Evolutionary conservation across 2,888 invertebrate species (phyloP).

Genomic region (Limenitis camilla): DNA sequence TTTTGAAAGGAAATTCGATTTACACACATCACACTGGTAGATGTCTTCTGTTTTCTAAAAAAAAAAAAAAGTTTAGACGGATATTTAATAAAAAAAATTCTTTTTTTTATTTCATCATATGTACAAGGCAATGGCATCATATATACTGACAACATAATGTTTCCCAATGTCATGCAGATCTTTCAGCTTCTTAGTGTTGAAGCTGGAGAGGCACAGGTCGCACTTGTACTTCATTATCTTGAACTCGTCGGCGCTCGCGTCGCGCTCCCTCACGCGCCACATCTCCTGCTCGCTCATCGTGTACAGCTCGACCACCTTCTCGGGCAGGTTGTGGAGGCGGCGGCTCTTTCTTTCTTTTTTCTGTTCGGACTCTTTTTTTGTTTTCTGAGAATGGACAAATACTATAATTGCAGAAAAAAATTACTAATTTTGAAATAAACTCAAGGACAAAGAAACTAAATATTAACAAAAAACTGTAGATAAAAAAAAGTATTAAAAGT

Average conservation of each 20-base stretch:
- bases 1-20: slow-evolving; percentile 44
- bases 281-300: slow-evolving; percentile 52
- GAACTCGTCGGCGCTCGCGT: slow-evolving; percentile 42
- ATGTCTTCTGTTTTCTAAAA: slow-evolving; percentile 43
- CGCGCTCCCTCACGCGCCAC: slow-evolving; percentile 41
- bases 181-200: slow-evolving; percentile 47
- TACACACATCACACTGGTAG: slow-evolving; percentile 52
- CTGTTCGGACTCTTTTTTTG: too few species aligned
- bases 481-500: too few species aligned
- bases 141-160: slow-evolving; percentile 42
- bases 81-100: too few species aligned
- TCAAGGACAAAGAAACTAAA: too few species aligned
- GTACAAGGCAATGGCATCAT: background rate
- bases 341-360: slow-evolving; percentile 8
- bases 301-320: slow-evolving; percentile 43
- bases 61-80: background rate
- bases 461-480: too few species aligned
- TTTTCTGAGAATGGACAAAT: too few species aligned
- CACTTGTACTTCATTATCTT: slow-evolving; percentile 42
- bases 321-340: slow-evolving; percentile 46
- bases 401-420: too few species aligned
- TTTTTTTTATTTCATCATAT: too few species aligned
- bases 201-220: slow-evolving; percentile 42
- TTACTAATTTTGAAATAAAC: too few species aligned
- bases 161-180: slow-evolving; percentile 45